Percentiles rank a stretch among this genome's conserved stretches.
phyloP scores from a whole-genome alignment of 2,113 vertebrate genomes.

The Paramormyrops kingsleyae region DNA sequence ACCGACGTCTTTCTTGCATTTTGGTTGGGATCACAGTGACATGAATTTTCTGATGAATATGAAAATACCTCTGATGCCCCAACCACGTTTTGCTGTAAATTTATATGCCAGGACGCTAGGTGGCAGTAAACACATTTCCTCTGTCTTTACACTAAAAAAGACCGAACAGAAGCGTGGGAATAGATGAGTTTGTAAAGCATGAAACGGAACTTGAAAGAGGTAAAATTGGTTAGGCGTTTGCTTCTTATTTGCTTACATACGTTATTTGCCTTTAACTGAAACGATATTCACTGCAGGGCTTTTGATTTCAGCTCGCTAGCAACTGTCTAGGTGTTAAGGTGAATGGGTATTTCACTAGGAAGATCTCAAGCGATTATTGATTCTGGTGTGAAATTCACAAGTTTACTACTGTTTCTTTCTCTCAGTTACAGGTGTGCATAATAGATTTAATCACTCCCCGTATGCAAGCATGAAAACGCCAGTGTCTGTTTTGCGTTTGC shows the following conservation, averaged over 20 bases:
- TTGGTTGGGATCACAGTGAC: neutral
- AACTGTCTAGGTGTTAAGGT: neutral
- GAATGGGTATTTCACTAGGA: neutral
- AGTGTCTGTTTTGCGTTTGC: conserved; percentile 56
- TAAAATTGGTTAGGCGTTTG: neutral
- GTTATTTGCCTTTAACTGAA: neutral
- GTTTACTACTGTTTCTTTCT: neutral
- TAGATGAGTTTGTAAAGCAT: neutral
- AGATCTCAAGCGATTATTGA: neutral
- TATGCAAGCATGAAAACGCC: conserved; percentile 43
- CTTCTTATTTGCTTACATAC: neutral
- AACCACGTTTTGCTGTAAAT: neutral
- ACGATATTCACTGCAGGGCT: neutral
- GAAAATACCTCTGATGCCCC: neutral
- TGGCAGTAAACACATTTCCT: neutral
- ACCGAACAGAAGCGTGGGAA: neutral
- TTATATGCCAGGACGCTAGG: neutral
- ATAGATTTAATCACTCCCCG: too few species aligned
- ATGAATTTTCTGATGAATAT: neutral
- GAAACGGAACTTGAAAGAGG: neutral
- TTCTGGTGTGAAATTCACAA: neutral
- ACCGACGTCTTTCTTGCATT: neutral
- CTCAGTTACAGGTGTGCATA: neutral
- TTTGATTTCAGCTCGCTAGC: neutral
- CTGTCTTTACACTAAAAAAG: neutral